Evolutionary conservation across 2,797 vertebrate species (phyloP).

Genomic region (Trachops cirrhosus): DNA sequence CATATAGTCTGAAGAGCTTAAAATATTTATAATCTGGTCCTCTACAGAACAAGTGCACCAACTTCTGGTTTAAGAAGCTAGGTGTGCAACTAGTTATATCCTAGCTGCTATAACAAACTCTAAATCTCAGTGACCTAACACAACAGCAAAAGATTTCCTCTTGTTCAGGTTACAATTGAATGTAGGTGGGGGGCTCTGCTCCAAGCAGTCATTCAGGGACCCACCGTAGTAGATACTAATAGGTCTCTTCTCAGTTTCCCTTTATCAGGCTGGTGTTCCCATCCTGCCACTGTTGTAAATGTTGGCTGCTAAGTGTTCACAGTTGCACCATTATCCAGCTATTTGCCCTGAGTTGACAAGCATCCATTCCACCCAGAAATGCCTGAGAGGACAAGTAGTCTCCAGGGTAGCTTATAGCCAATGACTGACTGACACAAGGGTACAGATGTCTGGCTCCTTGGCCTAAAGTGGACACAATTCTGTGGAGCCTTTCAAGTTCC

Average conservation of each 20-base stretch:
- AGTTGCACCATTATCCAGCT: not conserved
- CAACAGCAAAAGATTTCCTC: not conserved
- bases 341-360: not conserved
- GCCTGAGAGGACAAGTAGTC: not conserved
- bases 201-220: not conserved
- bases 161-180: not conserved
- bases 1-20: not conserved
- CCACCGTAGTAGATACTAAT: not conserved
- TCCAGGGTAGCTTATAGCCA: not conserved
- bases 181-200: not conserved
- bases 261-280: not conserved
- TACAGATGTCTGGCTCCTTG: not conserved
- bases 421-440: not conserved
- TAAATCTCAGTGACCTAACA: not conserved
- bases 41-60: not conserved
- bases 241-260: not conserved
- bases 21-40: not conserved
- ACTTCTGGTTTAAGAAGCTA: not conserved
- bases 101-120: not conserved
- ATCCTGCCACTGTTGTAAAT: not conserved
- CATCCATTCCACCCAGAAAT: not conserved
- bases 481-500: accelerated
- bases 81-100: not conserved
- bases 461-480: not conserved
- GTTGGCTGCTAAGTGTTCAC: not conserved